These are phyloP conservation scores for Pardosa pseudoannulata DNA, from an alignment of 2,888 invertebrate genomes.

Conservation along the genomic window DNA sequence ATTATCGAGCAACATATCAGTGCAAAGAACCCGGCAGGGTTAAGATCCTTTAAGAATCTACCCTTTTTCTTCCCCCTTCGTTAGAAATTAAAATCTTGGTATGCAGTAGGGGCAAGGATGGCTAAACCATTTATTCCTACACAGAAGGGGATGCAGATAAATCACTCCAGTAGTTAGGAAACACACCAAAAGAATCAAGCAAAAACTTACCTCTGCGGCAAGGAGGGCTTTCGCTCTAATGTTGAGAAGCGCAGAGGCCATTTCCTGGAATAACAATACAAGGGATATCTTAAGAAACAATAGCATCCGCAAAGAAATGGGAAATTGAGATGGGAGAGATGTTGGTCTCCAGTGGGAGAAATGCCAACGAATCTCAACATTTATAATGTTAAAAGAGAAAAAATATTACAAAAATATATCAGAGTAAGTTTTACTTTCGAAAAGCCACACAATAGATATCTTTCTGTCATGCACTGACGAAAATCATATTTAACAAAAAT, in stretches of 20 bases:
- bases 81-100: no score
- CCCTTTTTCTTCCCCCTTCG: no score
- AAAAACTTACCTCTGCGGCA: conserved; percentile 66
- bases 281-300: conserved; percentile 56
- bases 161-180: not conserved
- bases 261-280: conserved; percentile 66
- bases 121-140: not conserved
- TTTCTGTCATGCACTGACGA: not conserved
- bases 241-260: conserved; percentile 71
- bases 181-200: conserved; percentile 14
- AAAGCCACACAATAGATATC: not conserved
- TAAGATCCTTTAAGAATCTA: no score
- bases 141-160: not conserved
- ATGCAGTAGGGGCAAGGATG: no score
- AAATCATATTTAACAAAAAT: not conserved
- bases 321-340: conserved; percentile 12
- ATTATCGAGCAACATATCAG: no score
- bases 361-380: conserved; percentile 15
- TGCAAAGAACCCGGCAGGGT: no score
- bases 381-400: not conserved
- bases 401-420: not conserved
- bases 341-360: conserved; percentile 11
- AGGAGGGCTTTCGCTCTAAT: conserved; percentile 70
- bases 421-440: not conserved
- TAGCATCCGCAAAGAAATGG: conserved; percentile 32